Evolutionary conservation across 2,797 vertebrate species (phyloP), one percentile per base, ranked within the genome.

Genomic region (Trachops cirrhosus): DNA sequence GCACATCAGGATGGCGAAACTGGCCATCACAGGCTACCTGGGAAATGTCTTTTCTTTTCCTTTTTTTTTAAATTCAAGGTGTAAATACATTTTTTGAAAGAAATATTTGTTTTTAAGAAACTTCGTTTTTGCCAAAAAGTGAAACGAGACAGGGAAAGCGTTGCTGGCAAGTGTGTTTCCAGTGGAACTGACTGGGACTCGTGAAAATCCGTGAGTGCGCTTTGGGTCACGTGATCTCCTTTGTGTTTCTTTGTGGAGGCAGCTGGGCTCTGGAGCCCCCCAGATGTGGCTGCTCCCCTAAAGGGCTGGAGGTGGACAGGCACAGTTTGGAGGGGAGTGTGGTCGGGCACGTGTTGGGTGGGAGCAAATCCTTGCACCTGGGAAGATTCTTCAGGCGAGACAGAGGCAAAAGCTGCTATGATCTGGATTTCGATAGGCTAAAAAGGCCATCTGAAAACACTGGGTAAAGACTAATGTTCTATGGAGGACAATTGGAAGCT

Each of bases 81-180:
- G 2, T 67, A 22, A 77, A 77, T 52, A 52, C n/a, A 52, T 34
- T 64, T n/a, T 92, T 86, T 46, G 18, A 87, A 86, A 89, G 29
- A 11, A 5, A 19, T 37, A 18, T 75, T 57, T 93, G 7, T 74
- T 89, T 94, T 73, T 71, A 89, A 86, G 92, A 44, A 86, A 54
- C 12, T 75, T 77, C 15, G 34, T 75, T 9, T 18, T 82, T 52
- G 37, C 22, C 59, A 46, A 54, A 44, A 50, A 26, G 22, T 34
- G 41, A 95, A 75, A 84, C 0, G 34, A 93, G 22, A 29, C 5
- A 62, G 34, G 24, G 5, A 16, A 80, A 59, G 22, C 46, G 24
- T 41, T n/a, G 59, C 54, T 57, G 14, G 8, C 29, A 80, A 52
- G 26, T 50, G 21, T 41, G 50, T 86, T 80, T 87, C 84, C 57